These are phyloP conservation scores for Sitta europaea DNA, from an alignment of 2,113 vertebrate genomes.

Conservation along the genomic window DNA sequence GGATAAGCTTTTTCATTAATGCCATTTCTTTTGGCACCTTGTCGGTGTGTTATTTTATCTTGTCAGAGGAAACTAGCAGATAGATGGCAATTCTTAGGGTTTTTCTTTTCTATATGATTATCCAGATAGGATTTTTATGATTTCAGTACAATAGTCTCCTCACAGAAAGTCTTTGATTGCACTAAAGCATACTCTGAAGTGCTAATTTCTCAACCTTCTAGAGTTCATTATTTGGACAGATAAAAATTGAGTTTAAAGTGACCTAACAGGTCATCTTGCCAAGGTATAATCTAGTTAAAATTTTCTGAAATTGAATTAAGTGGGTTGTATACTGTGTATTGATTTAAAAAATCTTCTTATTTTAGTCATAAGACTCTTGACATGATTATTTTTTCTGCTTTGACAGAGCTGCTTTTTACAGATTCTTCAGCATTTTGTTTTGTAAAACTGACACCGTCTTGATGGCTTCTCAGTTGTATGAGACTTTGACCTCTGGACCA, in stretches of 20 bases:
- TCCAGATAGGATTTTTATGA: neutral
- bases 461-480: neutral
- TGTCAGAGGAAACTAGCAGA: neutral
- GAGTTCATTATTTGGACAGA: conserved; percentile 44
- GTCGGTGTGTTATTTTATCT: neutral
- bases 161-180: neutral
- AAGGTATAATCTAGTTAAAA: neutral
- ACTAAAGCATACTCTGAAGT: neutral
- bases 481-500: neutral
- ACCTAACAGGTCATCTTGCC: neutral
- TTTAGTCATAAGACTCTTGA: neutral
- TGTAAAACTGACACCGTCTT: neutral
- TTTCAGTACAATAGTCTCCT: neutral
- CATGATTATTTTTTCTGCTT: neutral
- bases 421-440: neutral
- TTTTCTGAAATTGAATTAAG: conserved; percentile 25
- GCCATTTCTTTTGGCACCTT: neutral
- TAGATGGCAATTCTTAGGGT: neutral
- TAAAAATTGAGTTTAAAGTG: conserved; percentile 11
- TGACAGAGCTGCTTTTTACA: neutral
- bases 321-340: neutral
- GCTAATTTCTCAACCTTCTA: conserved; percentile 11
- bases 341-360: neutral
- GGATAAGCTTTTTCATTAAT: neutral
- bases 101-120: conserved; percentile 10